Evolutionary conservation across 2,797 vertebrate species (phyloP), one percentile per base, ranked within the genome.

Genomic region (Enteromius afrohamiltoni): DNA sequence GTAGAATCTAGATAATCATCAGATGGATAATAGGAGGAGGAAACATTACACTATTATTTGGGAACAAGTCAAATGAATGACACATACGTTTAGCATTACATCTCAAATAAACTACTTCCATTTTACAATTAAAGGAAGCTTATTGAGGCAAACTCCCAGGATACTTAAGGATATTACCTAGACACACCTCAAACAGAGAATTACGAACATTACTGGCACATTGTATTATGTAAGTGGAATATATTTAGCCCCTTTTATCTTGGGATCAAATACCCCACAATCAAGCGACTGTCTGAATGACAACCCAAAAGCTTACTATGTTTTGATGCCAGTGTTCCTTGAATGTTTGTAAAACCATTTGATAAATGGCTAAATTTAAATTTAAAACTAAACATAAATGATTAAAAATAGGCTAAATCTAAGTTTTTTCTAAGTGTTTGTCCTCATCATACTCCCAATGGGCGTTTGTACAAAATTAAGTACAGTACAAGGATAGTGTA

Each of bases 101-200:
- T 34, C 45, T n/a, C 34, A 77, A 45, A 58, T 40, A 29, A 62
- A 45, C 26, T 34, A 62, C 40, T 49, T 49, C 40, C 53, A 34
- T 49, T 26, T 81, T 58, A 81, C 53, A 73, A 73, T 81, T 47
- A 34, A 80, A 58, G 65, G 62, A 79, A 65, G 19, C 65, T 40
- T 37, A 19, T 69, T 69, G 4, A 69, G 14, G 29, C 42, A 78
- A 31, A 71, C 53, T 70, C 31, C 60, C 65, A 69, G 65, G 47
- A 69, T 42, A 9, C 19, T 26, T n/a, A 45, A 45, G 67, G 37
- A 58, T 60, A 45, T 81, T 47, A 62, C 51, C 10, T 4, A 55
- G 34, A 19, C 67, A 60, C 51, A 80, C 53, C 79, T 31, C 17
- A 60, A 70, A 70, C 23, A 7, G 67, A 58, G 26, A 71, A 47